These are phyloP conservation scores for Apeira syringaria DNA, from an alignment of 2,888 invertebrate genomes.

Conservation along the genomic window DNA sequence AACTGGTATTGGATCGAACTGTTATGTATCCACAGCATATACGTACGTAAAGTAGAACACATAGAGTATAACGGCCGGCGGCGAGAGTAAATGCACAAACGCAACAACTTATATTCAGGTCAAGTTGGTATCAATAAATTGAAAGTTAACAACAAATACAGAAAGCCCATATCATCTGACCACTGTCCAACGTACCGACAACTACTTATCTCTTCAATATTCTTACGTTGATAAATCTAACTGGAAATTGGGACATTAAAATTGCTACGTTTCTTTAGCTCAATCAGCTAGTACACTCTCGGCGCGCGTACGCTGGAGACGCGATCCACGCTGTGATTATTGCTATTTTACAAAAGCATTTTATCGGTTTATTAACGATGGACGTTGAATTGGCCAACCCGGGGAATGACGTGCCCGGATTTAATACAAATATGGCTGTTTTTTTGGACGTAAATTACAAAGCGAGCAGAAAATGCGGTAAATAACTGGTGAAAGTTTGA, in stretches of 20 bases:
- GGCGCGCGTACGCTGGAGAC: slow-evolving; percentile 5
- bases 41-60: too few relatives aligned
- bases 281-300: slow-evolving; percentile 1
- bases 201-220: slow-evolving; percentile 4
- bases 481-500: slow-evolving; percentile 18
- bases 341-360: neutral
- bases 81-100: too few relatives aligned
- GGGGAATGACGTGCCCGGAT: neutral
- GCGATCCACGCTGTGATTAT: neutral
- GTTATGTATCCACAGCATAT: too few relatives aligned
- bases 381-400: slow-evolving; percentile 18
- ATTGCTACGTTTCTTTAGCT: slow-evolving; percentile 1
- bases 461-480: slow-evolving; percentile 36
- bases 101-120: too few relatives aligned
- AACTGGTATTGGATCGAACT: too few relatives aligned
- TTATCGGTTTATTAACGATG: slow-evolving; percentile 6
- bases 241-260: slow-evolving; percentile 7
- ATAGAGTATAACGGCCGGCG: too few relatives aligned
- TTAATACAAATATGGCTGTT: slow-evolving; percentile 25
- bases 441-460: slow-evolving; percentile 44
- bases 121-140: too few relatives aligned
- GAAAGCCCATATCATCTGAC: neutral
- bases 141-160: neutral
- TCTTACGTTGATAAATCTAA: slow-evolving; percentile 9
- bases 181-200: too few relatives aligned